These are phyloP conservation scores for Danionella cerebrum DNA, from an alignment of 2,113 vertebrate genomes.

Conservation along the genomic window DNA sequence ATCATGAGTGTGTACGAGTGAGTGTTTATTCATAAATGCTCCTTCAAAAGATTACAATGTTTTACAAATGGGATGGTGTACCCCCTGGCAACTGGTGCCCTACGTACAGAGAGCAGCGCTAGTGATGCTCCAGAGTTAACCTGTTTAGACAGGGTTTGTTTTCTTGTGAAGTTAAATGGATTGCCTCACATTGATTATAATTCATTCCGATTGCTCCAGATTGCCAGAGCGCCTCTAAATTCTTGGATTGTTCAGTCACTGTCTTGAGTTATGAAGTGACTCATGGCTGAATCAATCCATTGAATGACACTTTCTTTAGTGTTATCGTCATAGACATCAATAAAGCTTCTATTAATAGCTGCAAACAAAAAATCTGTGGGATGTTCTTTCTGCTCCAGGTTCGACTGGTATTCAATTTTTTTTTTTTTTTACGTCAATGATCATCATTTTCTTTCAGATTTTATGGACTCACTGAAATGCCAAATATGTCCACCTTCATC, in stretches of 20 bases:
- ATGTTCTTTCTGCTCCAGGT: not conserved
- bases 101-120: too few species aligned
- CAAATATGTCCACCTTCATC: too few species aligned
- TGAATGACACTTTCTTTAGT: not conserved
- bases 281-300: constrained; percentile 1
- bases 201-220: not conserved
- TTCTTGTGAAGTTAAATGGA: not conserved
- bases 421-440: not conserved
- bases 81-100: too few species aligned
- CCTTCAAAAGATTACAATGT: too few species aligned
- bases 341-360: not conserved
- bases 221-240: not conserved
- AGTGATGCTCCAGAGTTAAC: too few species aligned
- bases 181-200: not conserved
- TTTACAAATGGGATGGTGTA: too few species aligned
- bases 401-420: not conserved
- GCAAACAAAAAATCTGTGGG: not conserved
- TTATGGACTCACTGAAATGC: too few species aligned
- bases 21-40: too few species aligned
- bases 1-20: too few species aligned
- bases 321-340: not conserved
- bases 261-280: not conserved
- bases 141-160: not conserved
- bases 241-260: not conserved
- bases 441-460: too few species aligned